Evolutionary conservation across 2,888 invertebrate species (phyloP).

Genomic region (Drosophila stalkeri): DNA sequence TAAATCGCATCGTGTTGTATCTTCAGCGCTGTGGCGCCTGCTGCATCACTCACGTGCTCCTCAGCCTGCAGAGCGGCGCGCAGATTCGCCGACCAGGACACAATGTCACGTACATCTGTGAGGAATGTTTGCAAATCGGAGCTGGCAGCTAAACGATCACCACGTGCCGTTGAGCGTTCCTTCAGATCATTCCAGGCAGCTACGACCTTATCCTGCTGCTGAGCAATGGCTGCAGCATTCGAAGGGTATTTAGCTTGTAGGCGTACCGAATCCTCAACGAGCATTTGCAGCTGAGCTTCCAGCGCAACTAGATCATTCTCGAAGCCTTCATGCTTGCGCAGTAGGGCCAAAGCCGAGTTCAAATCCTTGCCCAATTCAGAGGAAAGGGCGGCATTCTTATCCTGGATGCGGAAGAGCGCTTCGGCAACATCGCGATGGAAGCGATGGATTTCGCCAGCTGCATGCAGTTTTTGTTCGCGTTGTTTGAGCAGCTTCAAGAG

Average conservation of each 20-base stretch:
- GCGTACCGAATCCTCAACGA: constrained; percentile 96
- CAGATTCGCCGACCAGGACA: constrained; percentile 94
- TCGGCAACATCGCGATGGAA: constrained; percentile 98
- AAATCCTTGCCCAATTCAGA: constrained; percentile 93
- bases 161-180: constrained; percentile 91
- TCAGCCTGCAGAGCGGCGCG: constrained; percentile 92
- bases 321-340: constrained; percentile 95
- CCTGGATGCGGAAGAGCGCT: constrained; percentile 94
- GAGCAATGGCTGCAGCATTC: constrained; percentile 95
- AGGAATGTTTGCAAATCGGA: constrained; percentile 95
- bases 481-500: constrained; percentile 94
- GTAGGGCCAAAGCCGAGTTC: constrained; percentile 92
- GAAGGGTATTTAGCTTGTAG: constrained; percentile 95
- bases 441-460: constrained; percentile 98
- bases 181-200: constrained; percentile 95
- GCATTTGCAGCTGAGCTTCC: constrained; percentile 95
- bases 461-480: constrained; percentile 94
- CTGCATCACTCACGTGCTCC: constrained; percentile 93
- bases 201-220: constrained; percentile 94
- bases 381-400: constrained; percentile 94
- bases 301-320: constrained; percentile 97
- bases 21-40: constrained; percentile 91
- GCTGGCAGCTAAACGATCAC: constrained; percentile 93
- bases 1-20: constrained; percentile 93
- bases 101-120: constrained; percentile 93